phyloP scores from a whole-genome alignment of 2,797 vertebrate species.

The Acipenser oxyrinchus region DNA sequence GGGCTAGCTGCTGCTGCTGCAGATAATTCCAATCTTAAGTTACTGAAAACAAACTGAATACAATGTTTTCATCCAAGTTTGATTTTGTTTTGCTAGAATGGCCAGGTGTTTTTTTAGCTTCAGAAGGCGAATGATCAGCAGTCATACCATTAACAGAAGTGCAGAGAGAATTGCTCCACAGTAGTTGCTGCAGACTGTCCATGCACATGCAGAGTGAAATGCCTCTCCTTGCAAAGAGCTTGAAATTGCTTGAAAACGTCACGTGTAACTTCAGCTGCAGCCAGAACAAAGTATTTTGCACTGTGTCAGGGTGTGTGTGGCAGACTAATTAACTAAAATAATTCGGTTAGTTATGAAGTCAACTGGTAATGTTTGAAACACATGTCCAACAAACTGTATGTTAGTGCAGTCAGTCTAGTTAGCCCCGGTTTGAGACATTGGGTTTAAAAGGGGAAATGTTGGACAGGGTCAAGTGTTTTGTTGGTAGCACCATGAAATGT shows the following conservation, averaged over 20 bases:
- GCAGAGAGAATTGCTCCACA: background rate
- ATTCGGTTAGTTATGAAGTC: too few relatives aligned
- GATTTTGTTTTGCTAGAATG: background rate
- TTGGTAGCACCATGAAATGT: background rate
- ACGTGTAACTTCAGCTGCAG: too few relatives aligned
- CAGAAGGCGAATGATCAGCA: background rate
- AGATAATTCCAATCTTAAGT: constrained; percentile 14
- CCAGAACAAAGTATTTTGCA: too few relatives aligned
- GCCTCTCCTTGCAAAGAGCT: too few relatives aligned
- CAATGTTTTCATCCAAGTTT: background rate
- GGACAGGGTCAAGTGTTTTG: background rate
- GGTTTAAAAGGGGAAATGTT: background rate
- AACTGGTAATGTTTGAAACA: background rate
- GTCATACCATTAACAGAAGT: constrained; percentile 3
- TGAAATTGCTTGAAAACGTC: too few relatives aligned
- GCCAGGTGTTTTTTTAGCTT: background rate
- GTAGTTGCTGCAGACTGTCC: too few relatives aligned
- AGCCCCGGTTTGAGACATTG: background rate
- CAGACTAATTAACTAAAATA: too few relatives aligned
- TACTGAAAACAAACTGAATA: background rate
- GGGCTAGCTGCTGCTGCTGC: background rate
- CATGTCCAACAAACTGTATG: background rate
- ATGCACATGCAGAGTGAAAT: too few relatives aligned
- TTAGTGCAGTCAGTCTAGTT: background rate
- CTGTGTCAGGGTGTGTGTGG: too few relatives aligned